These are phyloP conservation scores for Octomys mimax DNA, from an alignment of 2,797 vertebrate species.

Conservation along the genomic window DNA sequence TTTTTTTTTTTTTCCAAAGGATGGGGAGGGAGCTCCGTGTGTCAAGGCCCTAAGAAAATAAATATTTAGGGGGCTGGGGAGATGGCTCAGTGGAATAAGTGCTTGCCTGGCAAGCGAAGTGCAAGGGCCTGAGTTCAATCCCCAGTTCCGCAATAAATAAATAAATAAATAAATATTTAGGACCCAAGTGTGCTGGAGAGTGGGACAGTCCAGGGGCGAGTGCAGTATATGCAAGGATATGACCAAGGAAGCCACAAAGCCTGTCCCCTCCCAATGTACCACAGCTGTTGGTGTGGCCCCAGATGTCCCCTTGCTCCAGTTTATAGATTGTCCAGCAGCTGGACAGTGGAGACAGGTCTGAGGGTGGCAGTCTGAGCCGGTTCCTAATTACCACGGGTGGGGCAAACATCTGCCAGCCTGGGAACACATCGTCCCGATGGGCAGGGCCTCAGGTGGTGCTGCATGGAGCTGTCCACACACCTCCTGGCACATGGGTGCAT, in stretches of 20 bases:
- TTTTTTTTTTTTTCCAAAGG: too few species aligned
- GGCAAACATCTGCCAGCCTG: constrained; percentile 73
- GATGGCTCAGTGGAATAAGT: too few species aligned
- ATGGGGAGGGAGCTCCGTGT: background rate
- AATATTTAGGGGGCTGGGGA: too few species aligned
- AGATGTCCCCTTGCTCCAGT: background rate
- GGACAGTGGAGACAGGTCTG: constrained; percentile 65
- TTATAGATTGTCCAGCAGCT: constrained; percentile 80
- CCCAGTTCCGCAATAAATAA: too few species aligned
- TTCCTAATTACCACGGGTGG: constrained; percentile 79
- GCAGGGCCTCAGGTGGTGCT: constrained; percentile 23
- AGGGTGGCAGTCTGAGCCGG: constrained; percentile 52
- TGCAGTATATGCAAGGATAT: background rate
- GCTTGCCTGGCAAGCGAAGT: too few species aligned
- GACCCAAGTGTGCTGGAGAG: background rate
- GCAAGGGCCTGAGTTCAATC: too few species aligned
- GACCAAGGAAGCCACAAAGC: background rate
- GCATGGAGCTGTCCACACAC: fast-evolving
- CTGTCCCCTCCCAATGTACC: background rate
- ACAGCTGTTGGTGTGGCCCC: background rate
- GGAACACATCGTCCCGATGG: constrained; percentile 71
- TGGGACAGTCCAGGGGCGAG: too few species aligned
- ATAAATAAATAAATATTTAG: too few species aligned
- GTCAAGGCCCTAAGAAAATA: background rate
- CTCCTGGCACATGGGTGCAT: background rate